Evolutionary conservation across 2,888 invertebrate species (phyloP).

Genomic region (Papilio protenor): DNA sequence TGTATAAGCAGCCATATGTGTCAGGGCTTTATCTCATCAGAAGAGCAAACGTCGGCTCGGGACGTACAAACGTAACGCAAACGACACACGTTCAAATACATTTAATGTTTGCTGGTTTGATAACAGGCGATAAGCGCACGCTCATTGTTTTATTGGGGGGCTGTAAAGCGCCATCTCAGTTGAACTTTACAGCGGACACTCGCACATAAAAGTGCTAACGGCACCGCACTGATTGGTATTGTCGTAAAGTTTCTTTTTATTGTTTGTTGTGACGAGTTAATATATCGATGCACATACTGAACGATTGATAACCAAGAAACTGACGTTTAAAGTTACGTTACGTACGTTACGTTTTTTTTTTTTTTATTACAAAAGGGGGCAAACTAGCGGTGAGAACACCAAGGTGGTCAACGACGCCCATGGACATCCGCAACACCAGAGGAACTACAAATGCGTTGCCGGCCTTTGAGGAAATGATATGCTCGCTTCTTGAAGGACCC

Average conservation of each 20-base stretch:
- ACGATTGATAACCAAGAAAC: not conserved
- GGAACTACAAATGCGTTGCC: no score
- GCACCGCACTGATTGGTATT: constrained; percentile 43
- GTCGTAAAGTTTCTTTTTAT: constrained; percentile 27
- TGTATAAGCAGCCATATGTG: constrained; percentile 39
- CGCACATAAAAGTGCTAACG: constrained; percentile 58
- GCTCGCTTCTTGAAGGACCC: no score
- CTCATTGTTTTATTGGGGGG: constrained; percentile 82
- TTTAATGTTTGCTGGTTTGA: constrained; percentile 77
- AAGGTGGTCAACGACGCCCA: no score
- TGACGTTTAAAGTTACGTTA: not conserved
- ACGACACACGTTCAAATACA: constrained; percentile 74
- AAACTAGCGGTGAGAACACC: no score
- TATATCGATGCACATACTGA: not conserved
- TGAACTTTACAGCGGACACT: constrained; percentile 55
- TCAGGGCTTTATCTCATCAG: constrained; percentile 64
- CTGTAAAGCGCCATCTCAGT: constrained; percentile 63
- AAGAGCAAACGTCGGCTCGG: constrained; percentile 78
- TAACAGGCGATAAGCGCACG: constrained; percentile 72
- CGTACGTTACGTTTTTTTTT: no score
- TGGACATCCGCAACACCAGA: no score
- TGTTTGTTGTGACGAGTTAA: constrained; percentile 23
- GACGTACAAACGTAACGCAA: constrained; percentile 72
- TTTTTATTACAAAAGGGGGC: no score
- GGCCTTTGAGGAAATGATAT: no score